Base-by-base conservation (phyloP, 2,797 vertebrate genomes). In the Numenius phaeopus region DNA sequence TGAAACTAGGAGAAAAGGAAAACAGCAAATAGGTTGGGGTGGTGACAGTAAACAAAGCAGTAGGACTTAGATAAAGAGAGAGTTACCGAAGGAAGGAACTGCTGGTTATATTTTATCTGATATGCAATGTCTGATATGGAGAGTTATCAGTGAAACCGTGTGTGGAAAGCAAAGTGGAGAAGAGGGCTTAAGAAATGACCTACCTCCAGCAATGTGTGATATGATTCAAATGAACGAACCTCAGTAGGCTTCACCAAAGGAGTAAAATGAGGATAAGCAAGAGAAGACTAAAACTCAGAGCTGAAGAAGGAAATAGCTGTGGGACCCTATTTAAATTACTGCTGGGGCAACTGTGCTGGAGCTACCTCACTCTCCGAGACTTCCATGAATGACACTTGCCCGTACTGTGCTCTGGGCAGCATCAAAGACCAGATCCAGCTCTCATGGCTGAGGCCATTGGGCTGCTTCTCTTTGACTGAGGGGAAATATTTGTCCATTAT, bases 331-430 rank as follows among this genome's bases (percentile, higher is more conserved):
- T 70, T 73, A 66, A 80, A 59, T 37, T 66, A 54, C 13, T 79
- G 17, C n/a, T 90, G 27, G 22, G 42, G 83, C 42, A 95, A 20
- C 22, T 5, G 7, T 21, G 19, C 34, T 82, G 49, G 69, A 87
- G 42, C 9, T 73, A 42, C 32, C 10, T 72, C 0, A 0, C 9
- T 67, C 42, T 66, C 29, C 8, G 7, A 82, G 14, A 55, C 7
- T 39, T 58, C 70, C 20, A 17, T 23, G 27, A 69, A 23, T 9
- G 9, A 37, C 23, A 15, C 7, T 37, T 40, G 14, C 19, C 17
- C 18, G 32, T 26, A 47, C 23, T 37, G 37, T 64, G 42, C 34
- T 65, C 46, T 71, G 37, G 27, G 27, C 22, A 90, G 21, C 5
- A 8, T 30, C 44, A 59, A 83, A 66, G 62, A 83, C 5, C 67